These are phyloP conservation scores for Etia nguti DNA, from an alignment of 2,113 vertebrate species.

Conservation along the genomic window DNA sequence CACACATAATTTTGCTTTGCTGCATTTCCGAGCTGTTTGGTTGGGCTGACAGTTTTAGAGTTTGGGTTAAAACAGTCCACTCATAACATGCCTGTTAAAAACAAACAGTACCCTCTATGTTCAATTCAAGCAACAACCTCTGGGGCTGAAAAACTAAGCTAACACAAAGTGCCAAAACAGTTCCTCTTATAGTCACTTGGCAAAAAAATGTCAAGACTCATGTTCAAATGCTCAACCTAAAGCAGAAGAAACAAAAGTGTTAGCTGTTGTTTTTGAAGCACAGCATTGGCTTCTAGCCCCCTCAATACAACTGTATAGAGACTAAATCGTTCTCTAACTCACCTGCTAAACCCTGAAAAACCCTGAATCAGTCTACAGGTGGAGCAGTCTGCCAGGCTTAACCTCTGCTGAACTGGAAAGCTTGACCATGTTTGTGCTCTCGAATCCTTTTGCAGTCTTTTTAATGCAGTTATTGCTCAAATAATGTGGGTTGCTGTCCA, in stretches of 20 bases:
- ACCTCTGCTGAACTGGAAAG: background rate
- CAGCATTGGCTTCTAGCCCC: rapidly evolving
- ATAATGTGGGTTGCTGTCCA: background rate
- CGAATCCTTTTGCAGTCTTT: background rate
- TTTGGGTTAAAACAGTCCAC: background rate
- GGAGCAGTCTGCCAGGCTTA: background rate
- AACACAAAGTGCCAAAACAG: background rate
- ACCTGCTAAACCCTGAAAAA: background rate
- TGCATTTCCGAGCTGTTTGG: background rate
- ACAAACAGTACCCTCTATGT: background rate
- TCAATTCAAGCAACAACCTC: background rate
- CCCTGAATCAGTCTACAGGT: background rate
- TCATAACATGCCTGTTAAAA: background rate
- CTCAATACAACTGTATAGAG: background rate
- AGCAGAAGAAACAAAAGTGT: background rate
- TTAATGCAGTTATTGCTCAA: background rate
- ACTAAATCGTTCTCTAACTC: background rate
- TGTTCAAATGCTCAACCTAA: background rate
- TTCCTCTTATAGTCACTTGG: background rate
- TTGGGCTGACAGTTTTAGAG: background rate
- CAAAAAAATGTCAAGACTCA: background rate
- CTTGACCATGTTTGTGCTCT: background rate
- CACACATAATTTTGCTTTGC: background rate
- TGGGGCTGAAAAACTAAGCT: background rate
- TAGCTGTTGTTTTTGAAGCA: background rate